phyloP scores from a whole-genome alignment of 1,140 invertebrate species.

The Dendrolimus punctatus region DNA sequence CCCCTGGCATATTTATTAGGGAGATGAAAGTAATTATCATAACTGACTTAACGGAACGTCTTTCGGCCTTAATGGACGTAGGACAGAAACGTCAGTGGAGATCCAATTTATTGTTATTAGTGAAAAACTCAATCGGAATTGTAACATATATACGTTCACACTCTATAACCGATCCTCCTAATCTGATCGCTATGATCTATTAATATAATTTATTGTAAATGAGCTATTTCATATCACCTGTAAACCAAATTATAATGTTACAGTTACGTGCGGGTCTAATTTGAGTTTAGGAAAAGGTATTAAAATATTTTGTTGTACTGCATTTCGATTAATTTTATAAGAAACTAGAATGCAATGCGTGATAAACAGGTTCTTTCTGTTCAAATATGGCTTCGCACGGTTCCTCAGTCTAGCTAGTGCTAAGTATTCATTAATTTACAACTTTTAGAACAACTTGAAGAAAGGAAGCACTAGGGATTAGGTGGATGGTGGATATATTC shows the following conservation, averaged over 20 bases:
- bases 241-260: slow-evolving; percentile 14
- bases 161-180: slow-evolving; percentile 15
- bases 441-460: too few relatives aligned
- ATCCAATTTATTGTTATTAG: slow-evolving; percentile 29
- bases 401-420: too few relatives aligned
- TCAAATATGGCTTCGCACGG: too few relatives aligned
- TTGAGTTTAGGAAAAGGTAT: too few relatives aligned
- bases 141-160: slow-evolving; percentile 24
- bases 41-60: slow-evolving; percentile 52
- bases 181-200: slow-evolving; percentile 25
- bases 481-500: too few relatives aligned
- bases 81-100: slow-evolving; percentile 22
- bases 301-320: neutral
- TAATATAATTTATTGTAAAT: slow-evolving; percentile 24
- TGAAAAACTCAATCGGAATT: slow-evolving; percentile 22
- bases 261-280: too few relatives aligned
- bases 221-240: slow-evolving; percentile 12
- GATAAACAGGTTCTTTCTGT: too few relatives aligned
- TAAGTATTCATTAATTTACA: too few relatives aligned
- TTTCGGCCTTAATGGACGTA: slow-evolving; percentile 33
- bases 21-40: slow-evolving; percentile 58
- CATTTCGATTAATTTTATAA: slow-evolving; percentile 5
- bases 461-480: too few relatives aligned
- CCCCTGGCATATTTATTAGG: slow-evolving; percentile 54
- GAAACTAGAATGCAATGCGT: too few relatives aligned